Conservation (phyloP, 1,140 invertebrate genomes). For the Philaenus spumarius region DNA sequence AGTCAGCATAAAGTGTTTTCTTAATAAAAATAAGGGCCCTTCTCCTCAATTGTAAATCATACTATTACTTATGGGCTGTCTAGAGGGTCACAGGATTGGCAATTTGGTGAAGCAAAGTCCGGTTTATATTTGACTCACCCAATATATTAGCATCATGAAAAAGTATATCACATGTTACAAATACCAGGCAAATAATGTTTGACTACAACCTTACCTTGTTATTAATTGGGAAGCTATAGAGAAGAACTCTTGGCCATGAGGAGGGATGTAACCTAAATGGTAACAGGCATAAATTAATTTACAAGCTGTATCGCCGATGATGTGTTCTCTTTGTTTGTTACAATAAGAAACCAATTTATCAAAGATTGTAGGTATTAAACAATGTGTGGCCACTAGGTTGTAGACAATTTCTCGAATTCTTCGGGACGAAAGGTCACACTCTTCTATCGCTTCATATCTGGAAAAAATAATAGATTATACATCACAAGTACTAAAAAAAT, state of each 20-base stretch:
- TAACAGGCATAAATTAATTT: conserved; percentile 28
- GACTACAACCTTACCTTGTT: conserved; percentile 22
- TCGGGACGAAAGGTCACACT: conserved; percentile 20
- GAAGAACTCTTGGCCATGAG: conserved; percentile 14
- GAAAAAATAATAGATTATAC: not conserved
- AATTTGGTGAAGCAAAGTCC: not conserved
- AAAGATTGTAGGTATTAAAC: conserved; percentile 19
- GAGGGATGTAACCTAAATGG: conserved; percentile 24
- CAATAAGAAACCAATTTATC: conserved; percentile 25
- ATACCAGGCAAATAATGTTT: not conserved
- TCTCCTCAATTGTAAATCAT: too few species aligned
- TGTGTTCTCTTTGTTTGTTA: conserved; percentile 16
- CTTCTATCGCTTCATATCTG: conserved; percentile 8
- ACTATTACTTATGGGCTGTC: too few species aligned
- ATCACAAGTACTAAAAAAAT: too few species aligned
- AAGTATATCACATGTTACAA: not conserved
- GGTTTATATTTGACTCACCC: not conserved
- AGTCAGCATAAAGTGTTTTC: too few species aligned
- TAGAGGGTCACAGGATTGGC: not conserved
- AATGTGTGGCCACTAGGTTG: conserved; percentile 13
- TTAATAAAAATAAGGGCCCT: too few species aligned
- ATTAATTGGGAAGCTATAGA: conserved; percentile 18
- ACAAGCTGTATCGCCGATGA: conserved; percentile 24
- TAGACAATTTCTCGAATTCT: conserved; percentile 16
- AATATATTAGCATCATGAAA: not conserved